phyloP scores from a whole-genome alignment of 2,113 vertebrate species.

The Sinocyclocheilus anshuiensis region DNA sequence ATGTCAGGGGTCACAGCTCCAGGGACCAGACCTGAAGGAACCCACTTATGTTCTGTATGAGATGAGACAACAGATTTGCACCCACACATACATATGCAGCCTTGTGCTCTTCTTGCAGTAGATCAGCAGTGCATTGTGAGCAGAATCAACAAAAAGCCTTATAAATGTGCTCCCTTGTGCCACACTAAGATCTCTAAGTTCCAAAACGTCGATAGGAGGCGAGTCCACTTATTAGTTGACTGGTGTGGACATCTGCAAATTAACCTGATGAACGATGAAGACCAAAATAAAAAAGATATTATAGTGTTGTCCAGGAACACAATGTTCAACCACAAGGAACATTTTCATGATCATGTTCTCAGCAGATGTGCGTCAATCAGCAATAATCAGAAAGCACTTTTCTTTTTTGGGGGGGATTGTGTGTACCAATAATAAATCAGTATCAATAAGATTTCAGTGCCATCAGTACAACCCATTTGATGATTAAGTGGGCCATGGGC shows the following conservation, averaged over 20 bases:
- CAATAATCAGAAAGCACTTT: background rate
- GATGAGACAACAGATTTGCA: background rate
- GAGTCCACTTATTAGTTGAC: conserved; percentile 17
- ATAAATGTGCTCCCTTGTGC: conserved; percentile 17
- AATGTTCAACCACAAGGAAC: background rate
- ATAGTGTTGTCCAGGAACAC: background rate
- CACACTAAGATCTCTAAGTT: conserved; percentile 10
- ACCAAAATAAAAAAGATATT: background rate
- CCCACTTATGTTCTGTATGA: background rate
- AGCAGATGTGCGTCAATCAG: background rate
- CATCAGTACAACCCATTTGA: background rate
- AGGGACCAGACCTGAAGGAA: background rate
- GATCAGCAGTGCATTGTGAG: background rate
- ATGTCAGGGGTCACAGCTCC: conserved; percentile 19
- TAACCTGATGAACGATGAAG: background rate
- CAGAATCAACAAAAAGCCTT: conserved; percentile 26
- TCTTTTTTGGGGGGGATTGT: too few relatives aligned
- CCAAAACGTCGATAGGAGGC: conserved; percentile 30
- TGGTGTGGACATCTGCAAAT: background rate
- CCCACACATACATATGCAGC: background rate
- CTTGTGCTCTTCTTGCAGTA: background rate
- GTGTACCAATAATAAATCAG: background rate
- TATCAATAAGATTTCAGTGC: background rate
- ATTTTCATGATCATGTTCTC: background rate
- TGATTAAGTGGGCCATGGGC: background rate